These are phyloP conservation scores for Menidia beryllina DNA, from an alignment of 2,113 vertebrate genomes.

Conservation along the genomic window DNA sequence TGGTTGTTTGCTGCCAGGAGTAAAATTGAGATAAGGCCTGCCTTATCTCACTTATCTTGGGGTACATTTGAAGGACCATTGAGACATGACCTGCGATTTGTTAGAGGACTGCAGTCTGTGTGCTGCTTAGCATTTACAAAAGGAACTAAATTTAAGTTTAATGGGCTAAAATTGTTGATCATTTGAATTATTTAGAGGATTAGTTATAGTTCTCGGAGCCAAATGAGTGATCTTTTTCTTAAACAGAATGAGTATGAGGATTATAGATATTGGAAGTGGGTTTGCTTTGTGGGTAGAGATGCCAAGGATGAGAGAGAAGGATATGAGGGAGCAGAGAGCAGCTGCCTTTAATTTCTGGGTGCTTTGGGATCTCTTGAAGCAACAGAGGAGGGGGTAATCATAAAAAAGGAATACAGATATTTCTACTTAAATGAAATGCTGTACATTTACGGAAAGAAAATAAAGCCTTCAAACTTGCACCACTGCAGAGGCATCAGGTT, in stretches of 20 bases:
- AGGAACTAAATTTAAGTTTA: conserved; percentile 25
- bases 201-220: not conserved
- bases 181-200: conserved; percentile 8
- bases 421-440: conserved; percentile 33
- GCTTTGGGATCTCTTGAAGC: not conserved
- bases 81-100: not conserved
- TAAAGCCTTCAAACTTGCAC: conserved; percentile 28
- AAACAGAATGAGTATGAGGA: not conserved
- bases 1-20: not conserved
- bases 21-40: conserved; percentile 6
- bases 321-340: not conserved
- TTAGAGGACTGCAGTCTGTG: not conserved
- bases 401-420: conserved; percentile 20
- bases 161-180: conserved; percentile 7
- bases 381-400: not conserved
- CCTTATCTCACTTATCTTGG: not conserved
- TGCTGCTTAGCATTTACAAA: conserved; percentile 7
- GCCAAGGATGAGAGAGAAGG: not conserved
- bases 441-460: conserved; percentile 34
- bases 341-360: not conserved
- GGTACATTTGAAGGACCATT: not conserved
- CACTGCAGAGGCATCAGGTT: conserved; percentile 22
- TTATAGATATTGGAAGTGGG: not conserved
- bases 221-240: conserved; percentile 1
- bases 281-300: conserved; percentile 4